A percentile compares a stretch with the other conserved stretches of the same genome.
Evolutionary conservation across 2,888 invertebrate species (phyloP).

Genomic region (Abrostola tripartita): DNA sequence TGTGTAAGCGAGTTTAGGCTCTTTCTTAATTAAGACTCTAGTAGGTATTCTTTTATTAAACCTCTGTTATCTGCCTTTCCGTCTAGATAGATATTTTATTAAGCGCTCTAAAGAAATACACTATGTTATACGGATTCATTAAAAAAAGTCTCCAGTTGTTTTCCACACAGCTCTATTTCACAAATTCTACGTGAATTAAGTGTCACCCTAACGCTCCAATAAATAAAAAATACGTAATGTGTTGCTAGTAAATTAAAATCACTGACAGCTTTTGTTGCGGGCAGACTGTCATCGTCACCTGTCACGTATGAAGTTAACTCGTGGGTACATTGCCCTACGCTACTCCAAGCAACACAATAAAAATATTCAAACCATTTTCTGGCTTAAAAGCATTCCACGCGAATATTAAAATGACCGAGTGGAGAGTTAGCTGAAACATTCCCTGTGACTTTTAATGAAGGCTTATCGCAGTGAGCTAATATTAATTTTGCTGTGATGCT

Average conservation of each 20-base stretch:
- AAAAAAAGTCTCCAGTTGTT: neutral
- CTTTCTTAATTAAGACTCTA: no score
- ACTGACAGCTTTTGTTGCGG: conserved; percentile 13
- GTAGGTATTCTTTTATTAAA: no score
- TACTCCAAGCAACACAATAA: conserved; percentile 7
- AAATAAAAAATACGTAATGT: neutral
- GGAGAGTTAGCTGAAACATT: conserved; percentile 1
- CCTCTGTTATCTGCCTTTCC: no score
- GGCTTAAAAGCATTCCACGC: conserved; percentile 26
- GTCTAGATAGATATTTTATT: no score
- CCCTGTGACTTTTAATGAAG: neutral
- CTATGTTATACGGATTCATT: no score
- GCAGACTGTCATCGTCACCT: conserved; percentile 18
- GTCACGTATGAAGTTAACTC: conserved; percentile 26
- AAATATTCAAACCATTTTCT: conserved; percentile 32
- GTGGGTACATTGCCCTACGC: conserved; percentile 8
- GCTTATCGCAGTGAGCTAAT: neutral
- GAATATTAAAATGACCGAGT: conserved; percentile 12
- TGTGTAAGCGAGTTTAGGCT: no score
- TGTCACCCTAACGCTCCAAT: neutral
- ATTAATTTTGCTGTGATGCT: neutral
- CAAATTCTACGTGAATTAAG: neutral
- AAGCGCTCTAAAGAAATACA: no score
- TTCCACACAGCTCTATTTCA: neutral
- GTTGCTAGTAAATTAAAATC: conserved; percentile 28